Base-by-base conservation (phyloP, 2,888 invertebrate genomes). In the Dexiosoma caninum region DNA sequence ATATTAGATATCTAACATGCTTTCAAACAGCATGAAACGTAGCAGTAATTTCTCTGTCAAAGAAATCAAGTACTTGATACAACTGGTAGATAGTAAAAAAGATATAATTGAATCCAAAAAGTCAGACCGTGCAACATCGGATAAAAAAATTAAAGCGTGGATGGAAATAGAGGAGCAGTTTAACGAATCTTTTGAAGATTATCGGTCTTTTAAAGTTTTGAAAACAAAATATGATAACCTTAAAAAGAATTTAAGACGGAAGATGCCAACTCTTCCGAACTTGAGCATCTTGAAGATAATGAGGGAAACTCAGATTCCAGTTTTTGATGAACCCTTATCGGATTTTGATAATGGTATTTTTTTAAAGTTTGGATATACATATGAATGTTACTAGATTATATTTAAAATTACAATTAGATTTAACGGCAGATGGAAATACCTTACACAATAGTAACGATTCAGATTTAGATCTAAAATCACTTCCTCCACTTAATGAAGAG, bases 191-290 rank as follows among this genome's bases (percentile, higher is more conserved):
- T 77, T 77, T 37, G 59, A 77, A 6, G 76, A 77, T 10, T 77
- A 62, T 40, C 44, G 76, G 1, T 55, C 69, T 1, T 55, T 46
- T 37, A 77, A 55, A 35, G 76, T 77, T 21, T 46, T 77, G 10
- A 77, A 77, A 55, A 77, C 76, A 2, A 77, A 77, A 55, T 77
- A 70, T 23, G 76, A 77, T 0, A 77, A 77, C 69, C 55, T 69
- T 9, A 77, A 77, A 14, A 77, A 77, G 40, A 55, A 55, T 14
- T 14, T 70, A 0, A 69, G 60, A 40, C 60, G 67, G 0, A 55
- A 70, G 35, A 35, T 77, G 37, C 30, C 46, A 23, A 77, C 51
- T 40, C 4, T 62, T 9, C 62, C 76, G 0, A 77, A 77, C 40
- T 37, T 59, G 7, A 46, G 14, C 23, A 2, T 70, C 4, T 32